Evolutionary conservation across 1,140 invertebrate genomes (phyloP).

Genomic region (Drosophila tropicalis): DNA sequence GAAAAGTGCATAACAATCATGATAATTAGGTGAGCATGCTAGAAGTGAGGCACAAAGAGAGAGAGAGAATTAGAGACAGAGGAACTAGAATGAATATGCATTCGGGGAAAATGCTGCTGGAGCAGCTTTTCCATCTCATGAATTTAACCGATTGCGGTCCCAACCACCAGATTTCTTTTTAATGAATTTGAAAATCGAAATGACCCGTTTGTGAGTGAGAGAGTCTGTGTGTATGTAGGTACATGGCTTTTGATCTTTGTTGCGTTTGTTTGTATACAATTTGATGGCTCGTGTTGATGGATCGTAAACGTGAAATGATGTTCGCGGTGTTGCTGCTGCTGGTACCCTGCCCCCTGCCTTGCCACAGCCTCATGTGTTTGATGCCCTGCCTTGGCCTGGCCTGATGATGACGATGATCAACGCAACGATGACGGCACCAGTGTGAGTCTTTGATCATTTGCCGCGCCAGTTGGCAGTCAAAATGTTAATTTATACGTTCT

Average conservation of each 20-base stretch:
- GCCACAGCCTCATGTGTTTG: constrained; percentile 7
- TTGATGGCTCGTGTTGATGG: constrained; percentile 83
- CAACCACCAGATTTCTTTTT: constrained; percentile 56
- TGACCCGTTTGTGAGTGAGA: constrained; percentile 16
- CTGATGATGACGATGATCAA: constrained; percentile 68
- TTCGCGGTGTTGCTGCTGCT: constrained; percentile 55
- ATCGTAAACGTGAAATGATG: constrained; percentile 81
- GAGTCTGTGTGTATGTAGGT: constrained; percentile 30
- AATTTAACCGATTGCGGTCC: constrained; percentile 9
- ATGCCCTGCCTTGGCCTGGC: constrained; percentile 2
- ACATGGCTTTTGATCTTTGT: constrained; percentile 79
- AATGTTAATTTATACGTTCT: constrained; percentile 80
- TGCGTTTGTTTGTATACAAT: constrained; percentile 83
- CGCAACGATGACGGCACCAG: constrained; percentile 74
- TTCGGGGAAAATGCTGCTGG: constrained; percentile 12
- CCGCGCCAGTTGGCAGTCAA: constrained; percentile 81
- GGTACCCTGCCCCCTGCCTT: constrained; percentile 10
- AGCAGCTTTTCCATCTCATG: constrained; percentile 20
- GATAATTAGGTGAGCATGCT: constrained; percentile 60
- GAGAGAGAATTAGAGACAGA: background rate
- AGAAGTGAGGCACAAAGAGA: no score
- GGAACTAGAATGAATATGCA: constrained; percentile 31
- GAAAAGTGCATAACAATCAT: constrained; percentile 40
- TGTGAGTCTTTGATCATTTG: constrained; percentile 76
- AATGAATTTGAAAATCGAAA: constrained; percentile 61